Percentiles rank a stretch among this genome's conserved stretches.
phyloP scores from a whole-genome alignment of 2,888 invertebrate genomes.

The Eutolmus rufibarbis region DNA sequence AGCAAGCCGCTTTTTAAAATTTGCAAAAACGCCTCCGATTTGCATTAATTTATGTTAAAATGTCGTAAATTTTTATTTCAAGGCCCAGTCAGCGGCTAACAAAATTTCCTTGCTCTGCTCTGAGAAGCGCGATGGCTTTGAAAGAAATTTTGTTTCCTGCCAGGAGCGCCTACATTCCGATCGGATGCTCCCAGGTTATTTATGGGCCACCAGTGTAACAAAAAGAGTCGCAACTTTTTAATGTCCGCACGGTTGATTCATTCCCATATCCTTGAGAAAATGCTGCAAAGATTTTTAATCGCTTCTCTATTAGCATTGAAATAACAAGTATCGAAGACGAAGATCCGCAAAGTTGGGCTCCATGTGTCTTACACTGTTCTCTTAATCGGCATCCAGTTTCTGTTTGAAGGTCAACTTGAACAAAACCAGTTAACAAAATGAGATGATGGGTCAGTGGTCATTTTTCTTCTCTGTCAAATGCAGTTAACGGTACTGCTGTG shows the following conservation, averaged over 20 bases:
- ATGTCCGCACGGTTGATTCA: slow-evolving; percentile 19
- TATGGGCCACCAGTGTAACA: neutral
- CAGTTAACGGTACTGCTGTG: slow-evolving; percentile 31
- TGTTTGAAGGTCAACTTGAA: slow-evolving; percentile 34
- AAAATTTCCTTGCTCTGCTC: neutral
- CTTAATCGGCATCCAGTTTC: slow-evolving; percentile 34
- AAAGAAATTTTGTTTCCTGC: slow-evolving; percentile 5
- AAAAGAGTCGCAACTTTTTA: neutral
- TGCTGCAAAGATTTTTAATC: slow-evolving; percentile 34
- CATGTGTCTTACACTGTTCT: slow-evolving; percentile 34
- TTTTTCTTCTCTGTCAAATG: slow-evolving; percentile 41
- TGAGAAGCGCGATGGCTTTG: neutral
- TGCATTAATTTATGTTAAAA: slow-evolving; percentile 31
- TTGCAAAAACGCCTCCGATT: slow-evolving; percentile 19
- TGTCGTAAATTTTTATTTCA: slow-evolving; percentile 17
- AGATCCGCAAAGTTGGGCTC: slow-evolving; percentile 32
- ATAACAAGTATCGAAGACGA: slow-evolving; percentile 19
- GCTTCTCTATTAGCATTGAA: slow-evolving; percentile 37
- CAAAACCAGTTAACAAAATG: slow-evolving; percentile 34
- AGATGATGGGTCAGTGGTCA: slow-evolving; percentile 35
- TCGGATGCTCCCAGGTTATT: neutral
- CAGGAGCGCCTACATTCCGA: neutral
- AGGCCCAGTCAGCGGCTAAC: neutral
- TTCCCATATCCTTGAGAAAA: slow-evolving; percentile 26
- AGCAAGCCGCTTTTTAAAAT: slow-evolving; percentile 7